Percentiles rank a stretch among this genome's conserved stretches.
These are phyloP conservation scores for Chaetophractus vellerosus DNA, from an alignment of 2,797 vertebrate species.

Conservation along the genomic window DNA sequence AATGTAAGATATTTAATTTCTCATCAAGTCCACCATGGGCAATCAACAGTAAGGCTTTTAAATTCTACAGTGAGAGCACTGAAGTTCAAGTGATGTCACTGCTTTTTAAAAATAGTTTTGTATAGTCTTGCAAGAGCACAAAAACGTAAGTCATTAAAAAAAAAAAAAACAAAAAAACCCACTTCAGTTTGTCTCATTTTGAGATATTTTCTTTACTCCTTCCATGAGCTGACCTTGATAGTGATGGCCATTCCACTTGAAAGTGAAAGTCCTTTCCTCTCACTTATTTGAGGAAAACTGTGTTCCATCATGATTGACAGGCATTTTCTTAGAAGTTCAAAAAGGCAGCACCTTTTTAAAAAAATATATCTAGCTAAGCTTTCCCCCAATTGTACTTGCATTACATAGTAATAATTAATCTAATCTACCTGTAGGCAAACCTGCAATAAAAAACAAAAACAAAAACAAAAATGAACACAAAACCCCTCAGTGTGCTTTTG, in stretches of 20 bases:
- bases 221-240: constrained; percentile 88
- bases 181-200: constrained; percentile 90
- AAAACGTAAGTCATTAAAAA: constrained; percentile 85
- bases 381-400: constrained; percentile 92
- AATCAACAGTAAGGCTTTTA: constrained; percentile 92
- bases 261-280: constrained; percentile 88
- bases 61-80: constrained; percentile 94
- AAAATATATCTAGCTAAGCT: constrained; percentile 91
- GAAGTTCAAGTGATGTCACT: constrained; percentile 91
- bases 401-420: constrained; percentile 93
- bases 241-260: constrained; percentile 86
- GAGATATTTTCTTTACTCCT: constrained; percentile 90
- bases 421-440: constrained; percentile 93
- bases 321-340: constrained; percentile 88
- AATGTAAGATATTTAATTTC: constrained; percentile 88
- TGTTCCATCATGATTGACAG: constrained; percentile 88
- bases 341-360: constrained; percentile 91
- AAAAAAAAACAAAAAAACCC: constrained; percentile 85
- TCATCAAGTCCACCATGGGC: constrained; percentile 88
- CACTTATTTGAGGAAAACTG: constrained; percentile 87
- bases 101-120: constrained; percentile 90
- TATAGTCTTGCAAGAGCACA: constrained; percentile 89
- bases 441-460: constrained; percentile 86
- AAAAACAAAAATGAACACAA: neutral
- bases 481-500: constrained; percentile 90